Evolutionary conservation across 2,797 vertebrate genomes (phyloP), one percentile per base, ranked within the genome.

Genomic region (Mycteria americana): DNA sequence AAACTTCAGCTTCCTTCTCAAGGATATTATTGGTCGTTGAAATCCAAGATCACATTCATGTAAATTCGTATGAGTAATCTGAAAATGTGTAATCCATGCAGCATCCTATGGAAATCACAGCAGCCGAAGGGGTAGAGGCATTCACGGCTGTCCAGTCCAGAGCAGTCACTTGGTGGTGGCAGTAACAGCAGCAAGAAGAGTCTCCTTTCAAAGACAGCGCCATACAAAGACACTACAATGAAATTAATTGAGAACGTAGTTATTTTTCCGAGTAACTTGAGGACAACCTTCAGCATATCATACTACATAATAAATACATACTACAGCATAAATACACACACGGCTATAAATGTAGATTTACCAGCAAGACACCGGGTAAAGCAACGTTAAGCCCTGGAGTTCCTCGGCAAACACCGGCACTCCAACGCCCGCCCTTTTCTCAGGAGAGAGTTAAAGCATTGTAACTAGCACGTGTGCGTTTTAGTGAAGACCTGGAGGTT

Each of bases 201-300:
- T 28, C 75, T 89, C 94, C 50, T 48, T 23, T 99, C 96, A 99
- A 51, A 99, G 98, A 86, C 99, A 99, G 88, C 98, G 98, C 99
- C 99, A 99, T 59, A 99, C 99, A 70, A 99, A 99, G 6, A 99
- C 98, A 81, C 99, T 99, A 88, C 15, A 96, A 90, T 82, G 51
- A 51, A 46, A 31, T 84, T 24, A 81, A 41, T 31, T 8, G 28
- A 54, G 22, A 6, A 14, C 18, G 6, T 1, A 3, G 70, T 65
- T 63, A 30, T 18, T 53, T 62, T 50, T 53, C 28, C 23, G 21
- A 43, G 70, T 30, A 57, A n/a, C 39, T 15, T 13, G 33, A 8
- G 31, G 62, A 6, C 14, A 50, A 10, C 48, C 64, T 12, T 39
- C 59, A 50, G 28, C 11, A 6, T 12, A 24, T 3, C 21, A 0